A percentile compares a stretch with the other conserved stretches of the same genome.
Evolutionary conservation across 2,113 vertebrate genomes (phyloP).

Genomic region (Tretioscincus oriximinensis): DNA sequence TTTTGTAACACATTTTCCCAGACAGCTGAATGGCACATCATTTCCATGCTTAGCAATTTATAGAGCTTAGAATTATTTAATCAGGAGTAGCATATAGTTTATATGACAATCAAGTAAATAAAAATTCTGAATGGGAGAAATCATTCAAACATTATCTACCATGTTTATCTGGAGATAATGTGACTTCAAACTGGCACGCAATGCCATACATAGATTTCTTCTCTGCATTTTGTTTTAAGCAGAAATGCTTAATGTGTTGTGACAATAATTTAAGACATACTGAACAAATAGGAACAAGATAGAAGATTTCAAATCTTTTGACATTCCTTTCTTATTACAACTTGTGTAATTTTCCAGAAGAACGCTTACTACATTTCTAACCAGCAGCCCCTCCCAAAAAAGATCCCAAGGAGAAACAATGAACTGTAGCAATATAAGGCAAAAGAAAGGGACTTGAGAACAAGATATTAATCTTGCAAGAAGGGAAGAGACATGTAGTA

Average conservation of each 20-base stretch:
- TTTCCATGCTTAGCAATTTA: constrained; percentile 62
- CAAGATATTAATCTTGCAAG: background rate
- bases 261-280: constrained; percentile 15
- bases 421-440: rapidly evolving
- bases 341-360: constrained; percentile 42
- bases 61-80: constrained; percentile 62
- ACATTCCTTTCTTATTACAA: background rate
- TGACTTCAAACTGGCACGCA: constrained; percentile 26
- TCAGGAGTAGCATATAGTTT: constrained; percentile 48
- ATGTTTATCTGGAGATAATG: constrained; percentile 40
- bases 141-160: constrained; percentile 33
- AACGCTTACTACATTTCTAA: background rate
- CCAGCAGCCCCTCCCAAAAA: background rate
- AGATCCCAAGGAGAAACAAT: constrained; percentile 26
- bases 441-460: background rate
- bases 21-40: constrained; percentile 56
- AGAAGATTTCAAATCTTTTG: constrained; percentile 35
- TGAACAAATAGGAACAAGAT: constrained; percentile 28
- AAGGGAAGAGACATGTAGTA: background rate
- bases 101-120: constrained; percentile 41
- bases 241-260: constrained; percentile 23
- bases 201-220: constrained; percentile 31
- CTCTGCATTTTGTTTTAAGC: constrained; percentile 33
- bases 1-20: constrained; percentile 48
- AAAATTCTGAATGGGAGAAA: constrained; percentile 52